These are phyloP conservation scores for Machimus atricapillus DNA, from an alignment of 2,888 invertebrate genomes.

Conservation along the genomic window DNA sequence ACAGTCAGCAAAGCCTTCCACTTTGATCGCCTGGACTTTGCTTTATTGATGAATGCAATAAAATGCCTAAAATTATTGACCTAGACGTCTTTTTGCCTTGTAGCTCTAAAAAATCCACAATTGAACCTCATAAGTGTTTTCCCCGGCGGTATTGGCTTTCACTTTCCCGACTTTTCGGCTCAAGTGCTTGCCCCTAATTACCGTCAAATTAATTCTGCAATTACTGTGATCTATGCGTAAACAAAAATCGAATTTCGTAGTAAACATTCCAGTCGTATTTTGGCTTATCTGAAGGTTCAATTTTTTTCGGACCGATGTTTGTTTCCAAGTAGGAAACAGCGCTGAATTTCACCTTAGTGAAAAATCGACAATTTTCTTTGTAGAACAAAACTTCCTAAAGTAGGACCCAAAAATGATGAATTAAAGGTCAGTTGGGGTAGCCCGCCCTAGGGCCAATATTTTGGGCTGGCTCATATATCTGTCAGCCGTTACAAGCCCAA, in stretches of 20 bases:
- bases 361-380: not conserved
- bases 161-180: not conserved
- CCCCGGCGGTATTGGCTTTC: not conserved
- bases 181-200: conserved; percentile 44
- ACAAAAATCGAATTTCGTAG: not conserved
- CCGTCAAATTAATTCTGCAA: conserved; percentile 44
- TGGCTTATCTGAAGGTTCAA: not conserved
- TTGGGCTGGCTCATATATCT: not conserved
- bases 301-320: not conserved
- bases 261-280: not conserved
- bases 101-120: not conserved
- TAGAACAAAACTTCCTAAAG: not conserved
- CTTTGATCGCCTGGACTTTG: not conserved
- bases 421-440: not conserved
- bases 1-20: not conserved
- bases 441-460: not conserved
- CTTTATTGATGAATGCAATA: not conserved
- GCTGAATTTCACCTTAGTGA: not conserved
- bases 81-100: not conserved
- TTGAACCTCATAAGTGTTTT: not conserved
- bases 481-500: not conserved
- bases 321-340: not conserved
- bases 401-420: not conserved
- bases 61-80: conserved; percentile 15
- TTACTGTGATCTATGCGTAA: conserved; percentile 43